Evolutionary conservation across 2,888 invertebrate genomes (phyloP).

Genomic region (Cosmia trapezina): DNA sequence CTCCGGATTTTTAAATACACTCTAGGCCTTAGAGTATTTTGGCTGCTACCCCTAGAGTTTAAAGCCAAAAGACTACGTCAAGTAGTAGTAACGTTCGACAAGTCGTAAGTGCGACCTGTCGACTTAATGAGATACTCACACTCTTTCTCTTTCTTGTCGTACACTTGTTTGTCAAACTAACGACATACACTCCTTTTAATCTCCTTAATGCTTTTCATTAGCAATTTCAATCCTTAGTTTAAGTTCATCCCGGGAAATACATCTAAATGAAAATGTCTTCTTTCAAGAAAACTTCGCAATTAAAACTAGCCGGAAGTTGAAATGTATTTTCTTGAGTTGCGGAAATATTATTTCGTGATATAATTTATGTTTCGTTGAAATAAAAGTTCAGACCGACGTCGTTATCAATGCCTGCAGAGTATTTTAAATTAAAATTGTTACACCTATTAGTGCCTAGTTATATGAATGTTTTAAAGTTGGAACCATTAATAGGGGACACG

Average conservation of each 20-base stretch:
- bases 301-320: neutral
- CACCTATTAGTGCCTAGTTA: neutral
- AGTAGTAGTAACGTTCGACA: too few relatives aligned
- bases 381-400: neutral
- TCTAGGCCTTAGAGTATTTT: too few relatives aligned
- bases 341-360: neutral
- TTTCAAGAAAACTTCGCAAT: slow-evolving; percentile 8
- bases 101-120: too few relatives aligned
- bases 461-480: neutral
- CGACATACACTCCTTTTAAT: too few relatives aligned
- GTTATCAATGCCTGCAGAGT: neutral
- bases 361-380: neutral
- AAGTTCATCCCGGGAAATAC: neutral
- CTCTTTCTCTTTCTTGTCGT: too few relatives aligned
- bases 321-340: neutral
- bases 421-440: neutral
- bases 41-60: too few relatives aligned
- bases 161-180: too few relatives aligned
- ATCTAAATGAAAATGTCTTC: neutral
- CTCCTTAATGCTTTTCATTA: neutral
- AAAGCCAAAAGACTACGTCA: too few relatives aligned
- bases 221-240: neutral
- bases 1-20: too few relatives aligned
- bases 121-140: too few relatives aligned
- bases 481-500: too few relatives aligned